Percentiles rank a stretch among this genome's conserved stretches.
phyloP scores from a whole-genome alignment of 2,888 invertebrate genomes.

The Atrina japonica region DNA sequence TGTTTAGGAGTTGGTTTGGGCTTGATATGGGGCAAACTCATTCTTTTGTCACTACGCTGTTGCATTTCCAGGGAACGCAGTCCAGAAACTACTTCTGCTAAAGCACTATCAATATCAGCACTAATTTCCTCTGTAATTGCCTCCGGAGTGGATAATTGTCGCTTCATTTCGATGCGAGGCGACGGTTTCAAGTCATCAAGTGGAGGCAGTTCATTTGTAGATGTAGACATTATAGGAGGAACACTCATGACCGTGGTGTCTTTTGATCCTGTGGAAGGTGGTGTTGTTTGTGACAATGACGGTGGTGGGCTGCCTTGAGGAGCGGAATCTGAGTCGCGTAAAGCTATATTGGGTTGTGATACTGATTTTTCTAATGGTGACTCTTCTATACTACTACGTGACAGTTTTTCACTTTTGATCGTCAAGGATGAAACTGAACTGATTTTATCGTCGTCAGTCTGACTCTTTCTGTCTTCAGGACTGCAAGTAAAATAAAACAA shows the following conservation, averaged over 20 bases:
- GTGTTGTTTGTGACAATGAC: slow-evolving; percentile 33
- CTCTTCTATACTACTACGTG: slow-evolving; percentile 9
- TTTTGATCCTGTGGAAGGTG: slow-evolving; percentile 16
- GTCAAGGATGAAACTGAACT: slow-evolving; percentile 73
- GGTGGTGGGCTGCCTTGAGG: slow-evolving; percentile 29
- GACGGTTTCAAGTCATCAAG: neutral
- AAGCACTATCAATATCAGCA: slow-evolving; percentile 78
- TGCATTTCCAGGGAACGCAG: slow-evolving; percentile 78
- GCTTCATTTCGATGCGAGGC: slow-evolving; percentile 31
- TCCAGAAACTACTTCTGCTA: slow-evolving; percentile 80
- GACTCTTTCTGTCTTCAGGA: slow-evolving; percentile 66
- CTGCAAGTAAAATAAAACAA: slow-evolving; percentile 43
- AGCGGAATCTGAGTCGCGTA: slow-evolving; percentile 10
- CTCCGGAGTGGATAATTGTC: slow-evolving; percentile 43
- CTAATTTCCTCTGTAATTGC: slow-evolving; percentile 65
- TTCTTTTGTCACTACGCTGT: slow-evolving; percentile 72
- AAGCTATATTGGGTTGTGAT: slow-evolving; percentile 66
- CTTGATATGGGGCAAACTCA: slow-evolving; percentile 72
- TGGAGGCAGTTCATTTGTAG: slow-evolving; percentile 22
- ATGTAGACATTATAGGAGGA: slow-evolving; percentile 10
- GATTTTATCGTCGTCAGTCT: slow-evolving; percentile 66
- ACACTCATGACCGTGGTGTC: slow-evolving; percentile 22
- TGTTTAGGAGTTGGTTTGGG: slow-evolving; percentile 72
- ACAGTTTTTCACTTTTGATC: slow-evolving; percentile 38
- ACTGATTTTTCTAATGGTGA: slow-evolving; percentile 60